Evolutionary conservation across 2,797 vertebrate species (phyloP), one percentile per base, ranked within the genome.

Genomic region (Chaetodon trifasciatus): DNA sequence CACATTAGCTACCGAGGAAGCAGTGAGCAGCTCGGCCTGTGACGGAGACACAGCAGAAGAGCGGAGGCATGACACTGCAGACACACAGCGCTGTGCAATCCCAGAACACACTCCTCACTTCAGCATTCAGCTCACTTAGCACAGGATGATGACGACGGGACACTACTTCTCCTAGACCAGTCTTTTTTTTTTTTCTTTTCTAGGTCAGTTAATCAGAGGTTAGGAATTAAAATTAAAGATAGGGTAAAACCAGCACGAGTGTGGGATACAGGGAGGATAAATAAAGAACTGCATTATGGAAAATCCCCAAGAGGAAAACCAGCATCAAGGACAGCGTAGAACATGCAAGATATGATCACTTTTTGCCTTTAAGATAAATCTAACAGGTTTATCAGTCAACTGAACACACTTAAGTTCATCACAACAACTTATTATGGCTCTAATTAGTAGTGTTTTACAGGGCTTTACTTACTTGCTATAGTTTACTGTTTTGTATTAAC

Each of bases 21-120:
- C 95, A 0, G 97, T 98, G 86, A 99, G 93, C 90, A 98, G 95
- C 95, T 98, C 97, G 68, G 97, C 97, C 98, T 99, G 93, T 8
- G 50, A n/a, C 3, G 55, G 15, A 72, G 37, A 76, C 32, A 40
- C 47, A 69, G 21, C 6, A 56, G 24, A 63, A 9, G 35, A 28
- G 37, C 28, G 70, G 53, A 46, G 40, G 32, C 62, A 16, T 40
- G 40, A 68, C 52, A 46, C 32, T 19, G 40, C 63, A 62, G 4
- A 42, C 42, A n/a, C 4, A 39, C 66, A n/a, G 17, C n/a, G 8
- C 47, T 37, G 35, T 70, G 8, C 58, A 70, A 82, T 67, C 28
- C 76, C 16, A 57, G 7, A 46, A 46, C 40, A 49, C 39, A 55
- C 13, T 37, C 47, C 40, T 42, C 23, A 56, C 46, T 56, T 56